phyloP scores from a whole-genome alignment of 2,888 invertebrate genomes.

The Dyspetes luteomarginatus region DNA sequence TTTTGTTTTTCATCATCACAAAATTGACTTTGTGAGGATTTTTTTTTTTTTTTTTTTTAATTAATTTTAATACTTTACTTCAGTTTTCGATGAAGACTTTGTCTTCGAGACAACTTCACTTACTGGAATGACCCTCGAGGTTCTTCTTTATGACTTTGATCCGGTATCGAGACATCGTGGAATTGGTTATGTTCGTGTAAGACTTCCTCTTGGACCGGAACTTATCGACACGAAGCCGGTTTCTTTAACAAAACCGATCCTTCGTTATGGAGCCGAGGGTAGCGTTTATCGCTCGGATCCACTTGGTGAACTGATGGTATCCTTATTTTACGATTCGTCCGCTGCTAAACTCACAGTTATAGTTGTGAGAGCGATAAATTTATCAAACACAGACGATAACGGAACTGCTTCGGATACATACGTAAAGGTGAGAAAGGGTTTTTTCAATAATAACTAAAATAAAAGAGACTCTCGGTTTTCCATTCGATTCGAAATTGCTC shows the following conservation, averaged over 20 bases:
- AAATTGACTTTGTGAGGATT: not conserved
- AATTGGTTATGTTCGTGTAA: conserved; percentile 86
- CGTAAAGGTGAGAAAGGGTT: conserved; percentile 83
- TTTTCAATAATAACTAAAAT: not conserved
- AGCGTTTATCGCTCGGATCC: conserved; percentile 84
- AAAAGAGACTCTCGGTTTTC: too few relatives aligned
- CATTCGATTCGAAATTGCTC: too few relatives aligned
- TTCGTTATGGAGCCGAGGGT: conserved; percentile 84
- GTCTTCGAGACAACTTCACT: conserved; percentile 87
- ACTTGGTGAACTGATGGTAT: conserved; percentile 86
- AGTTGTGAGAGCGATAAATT: conserved; percentile 85
- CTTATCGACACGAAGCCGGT: conserved; percentile 85
- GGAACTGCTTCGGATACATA: conserved; percentile 83
- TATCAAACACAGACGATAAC: conserved; percentile 83
- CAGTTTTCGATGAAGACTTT: conserved; percentile 89
- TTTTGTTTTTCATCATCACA: too few relatives aligned
- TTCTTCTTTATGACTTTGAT: conserved; percentile 87
- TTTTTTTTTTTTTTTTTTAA: not conserved
- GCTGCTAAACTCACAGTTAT: conserved; percentile 86
- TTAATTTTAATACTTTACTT: conserved; percentile 42
- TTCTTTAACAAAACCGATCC: conserved; percentile 85
- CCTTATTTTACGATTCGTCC: conserved; percentile 85
- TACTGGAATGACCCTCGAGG: conserved; percentile 85
- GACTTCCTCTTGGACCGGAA: conserved; percentile 85
- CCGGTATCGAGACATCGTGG: conserved; percentile 87